Evolutionary conservation across 2,113 vertebrate species (phyloP).

Genomic region (Sula dactylatra): DNA sequence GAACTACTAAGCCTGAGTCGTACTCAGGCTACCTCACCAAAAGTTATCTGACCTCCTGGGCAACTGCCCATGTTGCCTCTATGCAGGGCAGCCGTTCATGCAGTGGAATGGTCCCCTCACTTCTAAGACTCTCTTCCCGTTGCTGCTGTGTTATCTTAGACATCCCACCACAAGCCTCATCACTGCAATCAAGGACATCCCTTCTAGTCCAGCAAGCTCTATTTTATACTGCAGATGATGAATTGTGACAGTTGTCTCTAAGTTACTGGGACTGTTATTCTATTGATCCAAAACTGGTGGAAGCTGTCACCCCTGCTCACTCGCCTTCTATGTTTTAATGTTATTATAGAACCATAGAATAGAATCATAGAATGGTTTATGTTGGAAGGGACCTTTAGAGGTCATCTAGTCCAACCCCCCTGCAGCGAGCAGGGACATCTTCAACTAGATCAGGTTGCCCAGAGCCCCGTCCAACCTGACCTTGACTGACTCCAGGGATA

Average conservation of each 20-base stretch:
- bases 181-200: background rate
- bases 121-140: background rate
- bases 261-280: background rate
- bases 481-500: too few species aligned
- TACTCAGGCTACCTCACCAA: background rate
- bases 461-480: too few species aligned
- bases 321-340: background rate
- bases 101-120: background rate
- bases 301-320: background rate
- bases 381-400: too few species aligned
- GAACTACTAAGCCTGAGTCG: too few species aligned
- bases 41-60: background rate
- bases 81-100: accelerated
- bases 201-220: background rate
- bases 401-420: too few species aligned
- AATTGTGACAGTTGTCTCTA: background rate
- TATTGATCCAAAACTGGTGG: background rate
- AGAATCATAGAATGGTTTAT: too few species aligned
- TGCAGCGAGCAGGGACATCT: too few species aligned
- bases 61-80: accelerated
- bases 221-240: background rate
- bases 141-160: background rate
- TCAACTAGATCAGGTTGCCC: too few species aligned
- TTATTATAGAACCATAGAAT: too few species aligned
- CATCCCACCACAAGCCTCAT: background rate